These are phyloP conservation scores for Chelon auratus DNA, from an alignment of 2,797 vertebrate species.

Conservation along the genomic window DNA sequence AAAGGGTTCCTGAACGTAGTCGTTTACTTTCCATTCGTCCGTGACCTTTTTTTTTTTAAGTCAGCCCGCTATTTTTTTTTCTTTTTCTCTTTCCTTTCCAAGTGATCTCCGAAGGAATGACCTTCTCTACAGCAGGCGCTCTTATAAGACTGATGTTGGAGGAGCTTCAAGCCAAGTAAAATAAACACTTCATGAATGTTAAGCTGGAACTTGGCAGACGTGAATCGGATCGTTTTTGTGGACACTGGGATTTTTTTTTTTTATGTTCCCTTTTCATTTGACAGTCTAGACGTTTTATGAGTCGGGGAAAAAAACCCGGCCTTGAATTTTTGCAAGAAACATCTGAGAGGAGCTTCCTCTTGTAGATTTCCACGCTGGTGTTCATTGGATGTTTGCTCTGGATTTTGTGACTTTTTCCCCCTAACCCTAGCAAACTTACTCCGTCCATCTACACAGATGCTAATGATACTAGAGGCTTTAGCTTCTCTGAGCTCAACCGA, in stretches of 20 bases:
- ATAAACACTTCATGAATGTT: constrained; percentile 82
- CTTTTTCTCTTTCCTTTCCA: constrained; percentile 44
- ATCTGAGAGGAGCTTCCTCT: constrained; percentile 45
- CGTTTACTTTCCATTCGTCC: constrained; percentile 45
- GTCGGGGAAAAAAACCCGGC: constrained; percentile 68
- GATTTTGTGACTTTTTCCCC: not conserved
- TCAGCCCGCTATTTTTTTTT: constrained; percentile 39
- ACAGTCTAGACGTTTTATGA: constrained; percentile 83
- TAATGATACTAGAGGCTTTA: not conserved
- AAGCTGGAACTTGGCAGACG: constrained; percentile 80
- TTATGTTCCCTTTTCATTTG: constrained; percentile 75
- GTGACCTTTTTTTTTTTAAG: constrained; percentile 39
- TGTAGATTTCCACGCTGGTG: constrained; percentile 16
- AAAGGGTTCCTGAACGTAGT: constrained; percentile 1
- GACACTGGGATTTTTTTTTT: constrained; percentile 74
- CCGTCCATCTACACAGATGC: not conserved
- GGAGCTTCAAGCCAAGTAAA: constrained; percentile 80
- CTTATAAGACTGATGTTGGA: constrained; percentile 78
- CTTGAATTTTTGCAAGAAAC: constrained; percentile 56
- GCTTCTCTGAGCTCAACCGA: too few species aligned
- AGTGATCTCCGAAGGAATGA: constrained; percentile 73
- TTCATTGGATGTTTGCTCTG: not conserved
- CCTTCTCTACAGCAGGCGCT: constrained; percentile 68
- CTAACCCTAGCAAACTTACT: not conserved
- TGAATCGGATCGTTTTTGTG: constrained; percentile 68